Percentiles rank a stretch among this genome's conserved stretches.
These are phyloP conservation scores for Capra hircus DNA, from an alignment of 2,113 vertebrate species.

Conservation along the genomic window DNA sequence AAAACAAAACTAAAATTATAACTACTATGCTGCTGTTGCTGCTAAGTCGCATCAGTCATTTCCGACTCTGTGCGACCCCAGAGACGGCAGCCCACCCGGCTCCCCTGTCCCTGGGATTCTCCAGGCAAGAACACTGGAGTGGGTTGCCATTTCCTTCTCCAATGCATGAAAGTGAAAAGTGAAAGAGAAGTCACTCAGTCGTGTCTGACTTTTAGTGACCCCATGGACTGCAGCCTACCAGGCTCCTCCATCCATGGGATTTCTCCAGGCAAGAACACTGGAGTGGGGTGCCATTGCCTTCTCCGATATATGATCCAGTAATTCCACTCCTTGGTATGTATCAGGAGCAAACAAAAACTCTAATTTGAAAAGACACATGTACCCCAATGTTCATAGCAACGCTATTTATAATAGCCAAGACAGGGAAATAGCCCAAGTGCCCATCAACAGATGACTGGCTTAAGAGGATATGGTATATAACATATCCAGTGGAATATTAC, in stretches of 20 bases:
- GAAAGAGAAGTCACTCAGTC: no score
- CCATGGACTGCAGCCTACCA: no score
- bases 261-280: no score
- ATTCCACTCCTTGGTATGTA: not conserved
- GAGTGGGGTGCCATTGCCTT: no score
- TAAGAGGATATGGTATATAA: not conserved
- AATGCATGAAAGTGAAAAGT: no score
- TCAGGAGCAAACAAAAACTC: not conserved
- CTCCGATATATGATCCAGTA: not conserved
- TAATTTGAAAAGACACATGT: not conserved
- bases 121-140: no score
- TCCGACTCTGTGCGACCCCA: no score
- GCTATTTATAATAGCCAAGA: not conserved
- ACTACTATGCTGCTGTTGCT: not conserved
- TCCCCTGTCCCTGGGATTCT: no score
- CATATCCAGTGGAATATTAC: not conserved
- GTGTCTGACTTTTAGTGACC: no score
- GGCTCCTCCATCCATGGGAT: no score
- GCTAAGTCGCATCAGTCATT: no score
- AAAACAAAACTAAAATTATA: not conserved
- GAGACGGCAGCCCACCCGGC: fast-evolving
- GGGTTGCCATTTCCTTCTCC: no score
- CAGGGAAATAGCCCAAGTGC: not conserved
- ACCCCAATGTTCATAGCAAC: not conserved
- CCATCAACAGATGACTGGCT: not conserved